Evolutionary conservation across 1,140 invertebrate genomes (phyloP), one percentile per base, ranked within the genome.

Genomic region (Ladona fulva): DNA sequence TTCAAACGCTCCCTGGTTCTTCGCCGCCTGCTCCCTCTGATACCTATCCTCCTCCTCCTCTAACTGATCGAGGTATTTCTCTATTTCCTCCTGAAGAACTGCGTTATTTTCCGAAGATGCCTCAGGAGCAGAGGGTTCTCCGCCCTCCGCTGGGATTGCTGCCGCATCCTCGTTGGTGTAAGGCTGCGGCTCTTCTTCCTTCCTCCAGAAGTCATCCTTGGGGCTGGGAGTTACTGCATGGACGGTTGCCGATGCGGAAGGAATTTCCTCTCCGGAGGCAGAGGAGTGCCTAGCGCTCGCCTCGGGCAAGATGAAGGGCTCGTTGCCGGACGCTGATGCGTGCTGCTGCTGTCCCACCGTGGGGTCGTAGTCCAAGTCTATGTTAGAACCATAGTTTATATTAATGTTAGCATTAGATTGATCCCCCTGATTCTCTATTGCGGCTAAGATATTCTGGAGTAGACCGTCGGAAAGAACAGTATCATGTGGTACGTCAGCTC

Each of bases 391-490:
- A 22, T 66, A 66, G 12, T 66, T 66, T 16, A 66, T 12, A 12
- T 66, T 66, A 22, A 66, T 66, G n/a, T 22, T 22, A 19, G 3
- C 12, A 16, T 66, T 16, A 22, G 52, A 16, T 19, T 16, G 14
- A 66, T 66, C n/a, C 16, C n/a, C 52, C 14, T 66, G 52, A 66
- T 91, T 88, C 82, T 93, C 91, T 52, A 93, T 92, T 1, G 91
- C 92, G 52, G 89, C 87, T 3, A 95, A 83, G 76, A 95, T 94
- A 74, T 93, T 91, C 82, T 94, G 92, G 7, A 95, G 83, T 0
- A 95, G 85, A 10, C 91, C 92, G 82, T 93, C 90, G 0, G 92
- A 93, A 12, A 95, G 82, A 0, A 94, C 87, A 81, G 93, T 91
- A 24, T 92, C 91, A 80, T 94, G 93, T 14, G 88, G 86, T 42